These are phyloP conservation scores for Campoletis sonorensis DNA, from an alignment of 1,140 invertebrate genomes.

Conservation along the genomic window DNA sequence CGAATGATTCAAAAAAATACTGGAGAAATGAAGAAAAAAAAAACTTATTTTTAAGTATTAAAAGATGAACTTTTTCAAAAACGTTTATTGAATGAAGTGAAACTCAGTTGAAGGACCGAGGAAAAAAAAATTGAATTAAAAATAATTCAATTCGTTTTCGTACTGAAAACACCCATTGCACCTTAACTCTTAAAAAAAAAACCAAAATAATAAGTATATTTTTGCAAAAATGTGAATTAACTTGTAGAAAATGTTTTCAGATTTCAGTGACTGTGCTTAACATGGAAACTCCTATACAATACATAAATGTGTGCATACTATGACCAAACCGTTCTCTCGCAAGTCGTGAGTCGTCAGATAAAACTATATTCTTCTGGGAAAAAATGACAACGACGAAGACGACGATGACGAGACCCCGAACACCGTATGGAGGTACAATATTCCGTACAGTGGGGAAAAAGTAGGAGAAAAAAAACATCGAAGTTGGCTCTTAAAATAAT, in stretches of 20 bases:
- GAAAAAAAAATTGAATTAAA: no score
- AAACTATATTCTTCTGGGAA: conserved; percentile 39
- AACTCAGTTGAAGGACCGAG: no score
- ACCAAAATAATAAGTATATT: no score
- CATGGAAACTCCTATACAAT: neutral
- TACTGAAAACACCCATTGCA: no score
- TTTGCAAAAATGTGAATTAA: no score
- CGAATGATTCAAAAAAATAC: no score
- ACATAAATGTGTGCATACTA: neutral
- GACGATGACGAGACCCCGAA: neutral
- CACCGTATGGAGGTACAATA: neutral
- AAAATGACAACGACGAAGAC: conserved; percentile 30
- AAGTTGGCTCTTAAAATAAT: neutral
- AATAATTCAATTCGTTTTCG: no score
- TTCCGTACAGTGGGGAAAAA: neutral
- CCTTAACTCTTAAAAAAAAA: no score
- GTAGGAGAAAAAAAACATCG: neutral
- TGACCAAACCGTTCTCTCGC: neutral
- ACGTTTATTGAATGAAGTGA: no score
- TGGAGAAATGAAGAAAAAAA: no score
- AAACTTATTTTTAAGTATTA: neutral
- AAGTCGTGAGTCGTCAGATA: conserved; percentile 30
- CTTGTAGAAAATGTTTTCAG: no score
- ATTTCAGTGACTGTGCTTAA: neutral
- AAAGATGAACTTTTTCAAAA: no score